phyloP scores from a whole-genome alignment of 1,140 invertebrate genomes.

The Leptestheria dahalacensis region DNA sequence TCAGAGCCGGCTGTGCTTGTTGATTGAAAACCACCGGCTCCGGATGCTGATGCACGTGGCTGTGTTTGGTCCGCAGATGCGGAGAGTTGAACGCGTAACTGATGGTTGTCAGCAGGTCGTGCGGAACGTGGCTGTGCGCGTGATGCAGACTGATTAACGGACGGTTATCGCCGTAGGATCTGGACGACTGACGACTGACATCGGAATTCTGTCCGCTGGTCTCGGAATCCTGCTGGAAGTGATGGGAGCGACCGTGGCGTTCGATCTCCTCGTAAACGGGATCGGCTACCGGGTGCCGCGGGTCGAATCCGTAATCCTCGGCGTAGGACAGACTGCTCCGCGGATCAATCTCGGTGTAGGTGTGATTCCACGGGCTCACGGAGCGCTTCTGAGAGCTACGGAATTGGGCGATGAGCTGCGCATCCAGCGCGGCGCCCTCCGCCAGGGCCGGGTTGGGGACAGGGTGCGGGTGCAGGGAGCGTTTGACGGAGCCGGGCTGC shows the following conservation, averaged over 20 bases:
- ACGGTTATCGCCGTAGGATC: constrained; percentile 64
- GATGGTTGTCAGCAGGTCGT: constrained; percentile 17
- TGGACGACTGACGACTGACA: constrained; percentile 54
- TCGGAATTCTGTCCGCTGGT: constrained; percentile 55
- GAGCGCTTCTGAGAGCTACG: constrained; percentile 22
- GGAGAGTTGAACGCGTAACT: constrained; percentile 16
- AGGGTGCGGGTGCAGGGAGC: constrained; percentile 9
- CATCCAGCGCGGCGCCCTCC: constrained; percentile 8
- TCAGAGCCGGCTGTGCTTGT: background rate
- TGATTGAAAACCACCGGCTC: background rate
- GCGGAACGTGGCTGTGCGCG: constrained; percentile 37
- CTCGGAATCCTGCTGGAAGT: constrained; percentile 44
- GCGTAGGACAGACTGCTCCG: constrained; percentile 17
- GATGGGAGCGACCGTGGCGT: constrained; percentile 23
- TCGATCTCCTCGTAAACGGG: constrained; percentile 70
- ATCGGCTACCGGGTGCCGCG: constrained; percentile 32
- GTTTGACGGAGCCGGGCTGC: constrained; percentile 19
- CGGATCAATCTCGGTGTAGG: constrained; percentile 45
- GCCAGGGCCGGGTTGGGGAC: constrained; percentile 7
- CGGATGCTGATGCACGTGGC: background rate
- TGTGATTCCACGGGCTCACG: constrained; percentile 43
- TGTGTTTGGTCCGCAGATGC: constrained; percentile 11
- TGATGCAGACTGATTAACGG: constrained; percentile 50
- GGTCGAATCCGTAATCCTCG: constrained; percentile 17
- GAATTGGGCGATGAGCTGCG: constrained; percentile 19